These are phyloP conservation scores for Crambe crambe DNA, from an alignment of 37 sponge, comb jelly and placozoan species.

Conservation along the genomic window DNA sequence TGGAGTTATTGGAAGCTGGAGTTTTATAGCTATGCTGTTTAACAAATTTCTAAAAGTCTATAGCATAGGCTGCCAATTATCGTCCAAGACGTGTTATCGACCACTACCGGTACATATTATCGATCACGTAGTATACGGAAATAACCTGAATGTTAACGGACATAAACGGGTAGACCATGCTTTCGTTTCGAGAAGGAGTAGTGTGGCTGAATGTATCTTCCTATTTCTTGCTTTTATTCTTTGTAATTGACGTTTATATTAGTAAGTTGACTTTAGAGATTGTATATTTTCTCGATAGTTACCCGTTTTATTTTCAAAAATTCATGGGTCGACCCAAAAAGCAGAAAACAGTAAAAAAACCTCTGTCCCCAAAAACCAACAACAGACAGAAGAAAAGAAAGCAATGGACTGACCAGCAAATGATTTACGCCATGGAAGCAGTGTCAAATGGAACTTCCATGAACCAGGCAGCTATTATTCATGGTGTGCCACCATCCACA, in stretches of 20 bases:
- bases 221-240: not conserved
- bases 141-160: not conserved
- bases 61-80: conserved; percentile 30
- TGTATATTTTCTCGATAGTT: not conserved
- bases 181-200: not conserved
- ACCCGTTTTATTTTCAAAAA: not conserved
- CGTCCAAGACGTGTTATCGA: conserved; percentile 22
- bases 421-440: conserved; percentile 11
- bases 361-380: not conserved
- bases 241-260: not conserved
- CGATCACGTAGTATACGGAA: not conserved
- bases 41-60: not conserved
- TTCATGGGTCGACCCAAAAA: not conserved
- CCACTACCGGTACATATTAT: not conserved
- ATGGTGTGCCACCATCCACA: too few relatives aligned
- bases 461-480: conserved; percentile 10
- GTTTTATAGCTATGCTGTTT: too few relatives aligned
- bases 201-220: not conserved
- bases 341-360: too few relatives aligned
- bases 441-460: not conserved
- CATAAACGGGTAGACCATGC: too few relatives aligned
- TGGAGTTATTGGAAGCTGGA: too few relatives aligned
- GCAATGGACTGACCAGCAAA: conserved; percentile 26
- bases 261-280: not conserved
- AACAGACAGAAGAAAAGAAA: not conserved